Percentiles rank a stretch among this genome's conserved stretches.
Evolutionary conservation across 2,797 vertebrate species (phyloP).

Genomic region (Morelia viridis): DNA sequence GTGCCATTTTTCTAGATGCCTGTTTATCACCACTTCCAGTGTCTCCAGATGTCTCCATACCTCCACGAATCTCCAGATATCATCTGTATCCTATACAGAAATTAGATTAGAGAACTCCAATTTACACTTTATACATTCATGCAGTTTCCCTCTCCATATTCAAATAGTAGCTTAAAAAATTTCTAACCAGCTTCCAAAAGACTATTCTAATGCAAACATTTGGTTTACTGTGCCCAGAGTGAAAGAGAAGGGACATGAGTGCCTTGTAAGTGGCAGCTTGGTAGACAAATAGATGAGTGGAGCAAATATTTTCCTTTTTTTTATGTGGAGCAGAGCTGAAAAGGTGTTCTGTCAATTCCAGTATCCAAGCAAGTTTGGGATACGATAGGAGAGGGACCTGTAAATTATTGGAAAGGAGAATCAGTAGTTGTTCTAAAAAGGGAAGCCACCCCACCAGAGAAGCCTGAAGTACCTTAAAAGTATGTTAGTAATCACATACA

Average conservation of each 20-base stretch:
- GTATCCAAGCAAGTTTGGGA: not conserved
- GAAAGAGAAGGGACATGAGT: not conserved
- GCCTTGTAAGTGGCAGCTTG: not conserved
- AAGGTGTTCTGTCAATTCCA: not conserved
- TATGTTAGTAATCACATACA: not conserved
- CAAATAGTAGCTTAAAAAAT: not conserved
- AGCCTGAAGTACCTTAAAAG: not conserved
- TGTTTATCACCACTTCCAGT: not conserved
- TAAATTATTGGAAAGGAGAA: not conserved
- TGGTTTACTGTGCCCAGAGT: not conserved
- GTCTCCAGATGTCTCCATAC: not conserved
- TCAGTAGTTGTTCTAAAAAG: not conserved
- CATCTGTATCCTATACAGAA: not conserved
- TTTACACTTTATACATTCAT: not conserved
- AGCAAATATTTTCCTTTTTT: not conserved
- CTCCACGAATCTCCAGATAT: not conserved
- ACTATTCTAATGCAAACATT: not conserved
- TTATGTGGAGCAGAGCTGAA: not conserved
- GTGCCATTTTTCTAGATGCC: not conserved
- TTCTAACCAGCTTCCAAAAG: not conserved
- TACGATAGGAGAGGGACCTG: not conserved
- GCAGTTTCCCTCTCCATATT: not conserved
- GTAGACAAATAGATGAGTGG: not conserved
- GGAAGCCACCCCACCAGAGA: not conserved
- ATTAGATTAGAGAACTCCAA: not conserved